Conservation (phyloP, 2,797 vertebrate genomes). For the Rhyacichthys aspro region DNA sequence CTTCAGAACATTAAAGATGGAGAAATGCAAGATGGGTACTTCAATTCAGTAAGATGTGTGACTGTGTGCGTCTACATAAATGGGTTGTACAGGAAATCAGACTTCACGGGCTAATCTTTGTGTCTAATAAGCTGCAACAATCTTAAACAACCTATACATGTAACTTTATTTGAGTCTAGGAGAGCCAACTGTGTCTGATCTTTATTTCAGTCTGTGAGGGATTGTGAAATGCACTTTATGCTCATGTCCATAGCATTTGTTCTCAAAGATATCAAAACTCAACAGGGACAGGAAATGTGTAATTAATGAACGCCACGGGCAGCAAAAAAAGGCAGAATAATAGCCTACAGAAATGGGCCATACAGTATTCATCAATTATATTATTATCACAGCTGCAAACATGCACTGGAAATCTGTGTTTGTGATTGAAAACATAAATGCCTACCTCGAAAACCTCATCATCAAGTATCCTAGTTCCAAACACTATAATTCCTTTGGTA, state of each 20-base stretch:
- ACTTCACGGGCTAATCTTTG: constrained; percentile 21
- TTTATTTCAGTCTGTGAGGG: too few relatives aligned
- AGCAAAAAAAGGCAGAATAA: neutral
- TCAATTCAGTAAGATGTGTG: constrained; percentile 52
- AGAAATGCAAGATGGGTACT: constrained; percentile 14
- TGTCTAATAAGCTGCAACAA: constrained; percentile 27
- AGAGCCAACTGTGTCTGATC: too few relatives aligned
- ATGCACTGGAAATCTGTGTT: neutral
- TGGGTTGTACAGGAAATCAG: constrained; percentile 33
- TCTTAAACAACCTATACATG: too few relatives aligned
- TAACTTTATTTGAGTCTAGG: too few relatives aligned
- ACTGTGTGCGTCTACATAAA: constrained; percentile 14
- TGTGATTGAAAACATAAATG: neutral
- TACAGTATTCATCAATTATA: neutral
- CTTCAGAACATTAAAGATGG: constrained; percentile 12
- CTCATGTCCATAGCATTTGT: neutral
- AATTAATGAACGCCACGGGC: constrained; percentile 3
- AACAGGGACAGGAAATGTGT: neutral
- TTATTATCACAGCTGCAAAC: neutral
- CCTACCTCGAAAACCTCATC: constrained; percentile 98
- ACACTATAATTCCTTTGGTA: constrained; percentile 95
- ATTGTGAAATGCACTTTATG: too few relatives aligned
- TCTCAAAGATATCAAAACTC: neutral
- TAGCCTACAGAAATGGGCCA: neutral
- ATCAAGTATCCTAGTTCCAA: constrained; percentile 96